A percentile compares a stretch with the other conserved stretches of the same genome.
These are phyloP conservation scores for Oligia latruncula DNA, from an alignment of 2,888 invertebrate genomes.

Conservation along the genomic window DNA sequence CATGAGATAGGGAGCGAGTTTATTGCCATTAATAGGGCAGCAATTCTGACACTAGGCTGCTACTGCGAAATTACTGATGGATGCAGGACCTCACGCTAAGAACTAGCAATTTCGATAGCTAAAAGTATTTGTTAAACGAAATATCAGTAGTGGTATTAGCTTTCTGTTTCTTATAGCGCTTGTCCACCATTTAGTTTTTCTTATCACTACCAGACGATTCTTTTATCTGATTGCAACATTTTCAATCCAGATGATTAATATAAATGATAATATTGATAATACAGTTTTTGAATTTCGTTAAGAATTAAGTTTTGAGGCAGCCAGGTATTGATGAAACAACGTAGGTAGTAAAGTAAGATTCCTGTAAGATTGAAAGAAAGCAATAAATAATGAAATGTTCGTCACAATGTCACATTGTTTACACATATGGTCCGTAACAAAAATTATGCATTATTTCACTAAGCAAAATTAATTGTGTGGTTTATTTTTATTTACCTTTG, in stretches of 20 bases:
- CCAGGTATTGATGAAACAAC: neutral
- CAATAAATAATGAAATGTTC: neutral
- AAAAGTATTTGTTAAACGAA: neutral
- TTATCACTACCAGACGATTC: neutral
- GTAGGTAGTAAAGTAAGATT: neutral
- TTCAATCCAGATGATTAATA: neutral
- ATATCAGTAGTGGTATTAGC: neutral
- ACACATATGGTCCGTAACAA: neutral
- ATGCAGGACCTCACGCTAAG: neutral
- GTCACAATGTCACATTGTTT: neutral
- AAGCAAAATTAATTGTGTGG: neutral
- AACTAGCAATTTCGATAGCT: neutral
- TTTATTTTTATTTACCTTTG: slow-evolving; percentile 52
- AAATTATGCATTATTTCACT: neutral
- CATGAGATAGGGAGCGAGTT: neutral
- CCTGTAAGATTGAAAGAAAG: neutral
- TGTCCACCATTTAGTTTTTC: neutral
- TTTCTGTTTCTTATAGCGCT: neutral
- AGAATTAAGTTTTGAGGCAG: neutral
- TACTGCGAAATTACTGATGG: neutral
- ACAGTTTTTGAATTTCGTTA: neutral
- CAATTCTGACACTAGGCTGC: neutral
- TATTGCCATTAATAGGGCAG: neutral
- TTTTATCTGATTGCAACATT: neutral
- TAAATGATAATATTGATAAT: too few species aligned